phyloP scores from a whole-genome alignment of 2,888 invertebrate species.

The Fragum whitleyi region DNA sequence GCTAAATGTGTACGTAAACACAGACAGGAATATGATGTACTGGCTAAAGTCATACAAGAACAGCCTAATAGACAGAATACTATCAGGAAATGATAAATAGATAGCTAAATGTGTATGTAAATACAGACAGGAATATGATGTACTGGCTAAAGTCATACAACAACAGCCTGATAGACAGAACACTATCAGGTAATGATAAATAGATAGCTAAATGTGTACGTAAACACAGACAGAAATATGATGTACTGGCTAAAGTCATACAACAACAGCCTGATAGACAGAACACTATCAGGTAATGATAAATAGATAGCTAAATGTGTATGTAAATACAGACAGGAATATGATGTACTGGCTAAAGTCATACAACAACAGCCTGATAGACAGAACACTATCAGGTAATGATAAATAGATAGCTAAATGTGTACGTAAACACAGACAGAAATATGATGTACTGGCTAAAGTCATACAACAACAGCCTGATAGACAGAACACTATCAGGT shows the following conservation, averaged over 20 bases:
- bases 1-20: slow-evolving; percentile 95
- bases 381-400: slow-evolving; percentile 87
- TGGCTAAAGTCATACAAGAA: slow-evolving; percentile 95
- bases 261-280: slow-evolving; percentile 95
- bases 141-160: slow-evolving; percentile 95
- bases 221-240: slow-evolving; percentile 95
- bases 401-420: too few species aligned
- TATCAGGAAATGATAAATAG: slow-evolving; percentile 85
- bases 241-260: slow-evolving; percentile 95
- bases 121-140: slow-evolving; percentile 95
- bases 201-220: slow-evolving; percentile 94
- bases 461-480: slow-evolving; percentile 96
- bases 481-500: slow-evolving; percentile 88
- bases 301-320: slow-evolving; percentile 93
- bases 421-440: slow-evolving; percentile 93
- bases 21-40: slow-evolving; percentile 94
- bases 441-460: slow-evolving; percentile 96
- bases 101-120: slow-evolving; percentile 94
- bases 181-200: slow-evolving; percentile 81
- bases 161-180: slow-evolving; percentile 95
- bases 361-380: slow-evolving; percentile 96
- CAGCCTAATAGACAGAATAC: slow-evolving; percentile 94
- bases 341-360: slow-evolving; percentile 95
- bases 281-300: slow-evolving; percentile 86
- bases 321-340: slow-evolving; percentile 94